A percentile compares a stretch with the other conserved stretches of the same genome.
Conservation (phyloP, 2,797 vertebrate genomes). For the Gambusia yucatana region DNA sequence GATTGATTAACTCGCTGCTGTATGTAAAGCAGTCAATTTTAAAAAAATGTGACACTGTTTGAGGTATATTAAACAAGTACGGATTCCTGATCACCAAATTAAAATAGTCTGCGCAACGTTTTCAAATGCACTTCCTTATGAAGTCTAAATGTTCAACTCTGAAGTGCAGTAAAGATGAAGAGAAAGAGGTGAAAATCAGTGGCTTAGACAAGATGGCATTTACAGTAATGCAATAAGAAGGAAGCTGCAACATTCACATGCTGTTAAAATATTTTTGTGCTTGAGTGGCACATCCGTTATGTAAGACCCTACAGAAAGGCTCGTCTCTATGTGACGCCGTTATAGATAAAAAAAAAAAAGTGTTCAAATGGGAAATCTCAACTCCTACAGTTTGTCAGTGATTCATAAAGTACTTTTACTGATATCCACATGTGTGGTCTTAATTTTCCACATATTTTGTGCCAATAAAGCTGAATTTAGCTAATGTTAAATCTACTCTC, state of each 20-base stretch:
- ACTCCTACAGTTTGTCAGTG: neutral
- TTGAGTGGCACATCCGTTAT: neutral
- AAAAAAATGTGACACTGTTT: neutral
- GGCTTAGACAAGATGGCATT: neutral
- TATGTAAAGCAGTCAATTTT: neutral
- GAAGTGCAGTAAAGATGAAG: neutral
- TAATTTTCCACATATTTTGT: neutral
- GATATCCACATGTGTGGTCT: neutral
- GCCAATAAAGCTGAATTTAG: neutral
- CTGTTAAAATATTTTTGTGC: neutral
- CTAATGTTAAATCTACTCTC: neutral
- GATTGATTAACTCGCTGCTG: neutral
- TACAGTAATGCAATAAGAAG: neutral
- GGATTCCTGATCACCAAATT: neutral
- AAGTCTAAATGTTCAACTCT: neutral
- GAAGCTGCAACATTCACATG: neutral
- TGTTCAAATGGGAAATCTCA: neutral
- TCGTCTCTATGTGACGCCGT: neutral
- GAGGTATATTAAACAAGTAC: neutral
- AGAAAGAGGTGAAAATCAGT: neutral
- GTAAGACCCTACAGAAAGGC: neutral
- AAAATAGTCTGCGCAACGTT: neutral
- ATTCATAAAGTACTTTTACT: neutral
- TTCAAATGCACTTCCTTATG: neutral
- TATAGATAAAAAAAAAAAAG: neutral